Percentiles rank a stretch among this genome's conserved stretches.
Conservation (phyloP, 2,113 vertebrate genomes). For the Rutilus rutilus region DNA sequence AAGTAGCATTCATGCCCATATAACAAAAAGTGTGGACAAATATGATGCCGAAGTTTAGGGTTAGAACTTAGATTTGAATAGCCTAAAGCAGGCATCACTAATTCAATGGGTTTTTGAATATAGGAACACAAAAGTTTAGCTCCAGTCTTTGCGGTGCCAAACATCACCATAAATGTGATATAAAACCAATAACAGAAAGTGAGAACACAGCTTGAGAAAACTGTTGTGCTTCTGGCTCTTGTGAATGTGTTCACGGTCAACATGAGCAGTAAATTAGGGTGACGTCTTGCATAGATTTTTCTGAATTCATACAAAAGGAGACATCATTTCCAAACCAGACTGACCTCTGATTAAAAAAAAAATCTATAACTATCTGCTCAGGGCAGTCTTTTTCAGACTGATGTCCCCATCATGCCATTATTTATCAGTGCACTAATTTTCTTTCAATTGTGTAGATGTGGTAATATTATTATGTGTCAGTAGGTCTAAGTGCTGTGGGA, state of each 20-base stretch:
- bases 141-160: background rate
- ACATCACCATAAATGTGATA: constrained; percentile 26
- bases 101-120: background rate
- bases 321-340: constrained; percentile 52
- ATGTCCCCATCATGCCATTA: constrained; percentile 57
- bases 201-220: constrained; percentile 52
- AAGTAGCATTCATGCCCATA: background rate
- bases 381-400: constrained; percentile 4
- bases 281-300: constrained; percentile 53
- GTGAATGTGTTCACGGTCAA: constrained; percentile 61
- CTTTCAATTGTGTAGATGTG: constrained; percentile 50
- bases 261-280: constrained; percentile 61
- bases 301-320: constrained; percentile 22
- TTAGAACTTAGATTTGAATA: background rate
- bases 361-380: constrained; percentile 61
- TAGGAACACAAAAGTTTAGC: background rate
- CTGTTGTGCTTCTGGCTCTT: constrained; percentile 57
- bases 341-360: constrained; percentile 61
- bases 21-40: background rate
- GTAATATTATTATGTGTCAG: constrained; percentile 27
- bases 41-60: background rate
- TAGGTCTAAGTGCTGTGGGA: constrained; percentile 7
- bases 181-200: constrained; percentile 22
- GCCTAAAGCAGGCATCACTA: background rate
- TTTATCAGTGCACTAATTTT: constrained; percentile 51